Base-by-base conservation (phyloP, 2,888 invertebrate genomes). In the Cataglyphis cursor region DNA sequence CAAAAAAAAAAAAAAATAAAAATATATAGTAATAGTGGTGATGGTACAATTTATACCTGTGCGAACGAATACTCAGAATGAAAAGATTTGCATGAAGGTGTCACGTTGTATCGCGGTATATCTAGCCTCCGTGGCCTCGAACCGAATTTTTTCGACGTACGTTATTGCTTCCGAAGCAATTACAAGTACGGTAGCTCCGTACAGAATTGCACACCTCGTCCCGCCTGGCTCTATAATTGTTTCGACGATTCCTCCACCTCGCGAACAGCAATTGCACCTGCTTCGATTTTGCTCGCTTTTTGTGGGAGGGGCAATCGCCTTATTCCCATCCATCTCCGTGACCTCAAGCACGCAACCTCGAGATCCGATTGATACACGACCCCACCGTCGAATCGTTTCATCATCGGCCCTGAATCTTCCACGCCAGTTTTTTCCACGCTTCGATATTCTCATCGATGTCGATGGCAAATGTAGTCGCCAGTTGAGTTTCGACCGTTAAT, bases 281-380 rank as follows among this genome's bases (percentile, higher is more conserved):
- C 91, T 92, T 93, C 90, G 90, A 93, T 93, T 93, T 92, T 91
- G 90, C 87, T 91, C 92, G 90, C 89, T 92, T 92, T 93, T 92
- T 92, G 88, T 89, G 74, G 87, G 90, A 88, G 87, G 89, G 87
- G 89, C 88, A 86, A 91, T 90, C 91, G 89, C 88, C 88, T 88
- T 89, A 86, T 90, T 91, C 88, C 87, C 88, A 89, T 86, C 88
- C 85, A 85, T 86, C 82, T 85, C 85, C 85, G 87, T 88, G 90
- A 91, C 90, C 92, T 90, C 88, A 90, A 86, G 88, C 93, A 93
- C 92, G 92, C 92, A 93, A 92, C 90, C 88, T 91, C 89, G 87
- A 87, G 85, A 89, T 85, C 84, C 89, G 91, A 91, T 91, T 91
- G 90, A 91, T 91, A 89, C 86, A 85, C 88, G 87, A 85, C 74